Base-by-base conservation (phyloP, 2,113 vertebrate genomes). In the Elachura formosa region DNA sequence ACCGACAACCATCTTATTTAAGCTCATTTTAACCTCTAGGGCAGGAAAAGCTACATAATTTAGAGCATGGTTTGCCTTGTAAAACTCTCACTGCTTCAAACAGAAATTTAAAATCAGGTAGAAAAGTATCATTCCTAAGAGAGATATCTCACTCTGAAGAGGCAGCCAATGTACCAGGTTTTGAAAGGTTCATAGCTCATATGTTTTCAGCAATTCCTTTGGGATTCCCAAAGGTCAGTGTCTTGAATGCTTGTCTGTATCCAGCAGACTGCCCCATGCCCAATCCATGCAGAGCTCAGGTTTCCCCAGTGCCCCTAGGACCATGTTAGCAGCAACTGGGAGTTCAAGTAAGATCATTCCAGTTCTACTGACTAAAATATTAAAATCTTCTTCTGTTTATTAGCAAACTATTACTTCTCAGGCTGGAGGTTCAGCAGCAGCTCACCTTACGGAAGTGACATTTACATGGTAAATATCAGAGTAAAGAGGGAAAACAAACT, bases 211-310 rank as follows among this genome's bases (percentile, higher is more conserved):
- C n/a, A 38, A 26, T 59, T 78, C 33, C 66, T 75, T 54, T 6
- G 5, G 38, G 28, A 51, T 64, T 52, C 14, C 31, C 46, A 34
- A 6, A 46, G 52, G 40, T 40, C 29, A 17, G 10, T 67, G 41
- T 31, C 20, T 41, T 7, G 9, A 49, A 17, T 4, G 2, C 16
- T 59, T 38, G 8, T 6, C 34, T 49, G 14, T 66, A 54, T 20
- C 9, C 4, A 2, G 19, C 62, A 54, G 22, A 19, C 16, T 12
- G 21, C 22, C 24, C 75, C 20, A 7, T 12, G 31, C 45, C 55
- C 4, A 21, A 9, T 12, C 58, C 54, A 25, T 1, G 0, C 23
- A 36, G 34, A 43, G 17, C 56, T 93, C 1, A 0, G 1, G 0
- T n/a, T 28, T 33, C 14, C 19, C 14, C 36, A n/a, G 41, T 16